Conservation (phyloP, 2,888 invertebrate genomes). For the Schizaphis graminum region DNA sequence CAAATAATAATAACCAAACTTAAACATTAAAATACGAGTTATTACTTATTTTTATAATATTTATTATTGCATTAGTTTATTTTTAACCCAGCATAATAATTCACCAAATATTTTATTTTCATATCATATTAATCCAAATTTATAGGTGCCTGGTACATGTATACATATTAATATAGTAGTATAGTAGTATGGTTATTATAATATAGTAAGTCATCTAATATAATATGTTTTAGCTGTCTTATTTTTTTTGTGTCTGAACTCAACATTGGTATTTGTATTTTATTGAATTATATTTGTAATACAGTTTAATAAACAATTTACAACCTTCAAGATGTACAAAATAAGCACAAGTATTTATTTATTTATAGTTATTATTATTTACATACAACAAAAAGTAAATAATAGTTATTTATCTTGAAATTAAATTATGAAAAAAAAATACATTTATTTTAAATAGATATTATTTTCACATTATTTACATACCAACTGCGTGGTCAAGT, state of each 20-base stretch:
- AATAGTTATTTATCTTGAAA: conserved; percentile 13
- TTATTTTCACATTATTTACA: conserved; percentile 30
- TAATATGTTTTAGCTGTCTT: conserved; percentile 32
- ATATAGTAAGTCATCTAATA: conserved; percentile 32
- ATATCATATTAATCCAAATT: conserved; percentile 21
- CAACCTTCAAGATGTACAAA: conserved; percentile 13
- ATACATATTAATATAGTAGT: too few species aligned
- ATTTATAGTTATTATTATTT: conserved; percentile 30
- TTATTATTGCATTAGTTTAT: too few species aligned
- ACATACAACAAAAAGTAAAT: conserved; percentile 19
- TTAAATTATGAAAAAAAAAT: conserved; percentile 15
- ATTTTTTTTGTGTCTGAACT: neutral
- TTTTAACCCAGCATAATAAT: too few species aligned
- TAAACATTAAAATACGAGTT: too few species aligned
- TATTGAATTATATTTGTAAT: too few species aligned
- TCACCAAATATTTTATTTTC: neutral
- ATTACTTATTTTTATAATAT: too few species aligned
- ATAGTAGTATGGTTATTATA: conserved; percentile 29
- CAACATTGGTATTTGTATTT: neutral
- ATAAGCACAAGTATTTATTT: neutral
- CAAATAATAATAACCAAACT: too few species aligned
- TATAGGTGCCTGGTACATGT: neutral
- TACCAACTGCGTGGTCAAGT: conserved; percentile 26
- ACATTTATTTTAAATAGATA: conserved; percentile 31
- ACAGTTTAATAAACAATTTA: conserved; percentile 15